Conservation (phyloP, 2,888 invertebrate species). For the Fragum sueziense region DNA sequence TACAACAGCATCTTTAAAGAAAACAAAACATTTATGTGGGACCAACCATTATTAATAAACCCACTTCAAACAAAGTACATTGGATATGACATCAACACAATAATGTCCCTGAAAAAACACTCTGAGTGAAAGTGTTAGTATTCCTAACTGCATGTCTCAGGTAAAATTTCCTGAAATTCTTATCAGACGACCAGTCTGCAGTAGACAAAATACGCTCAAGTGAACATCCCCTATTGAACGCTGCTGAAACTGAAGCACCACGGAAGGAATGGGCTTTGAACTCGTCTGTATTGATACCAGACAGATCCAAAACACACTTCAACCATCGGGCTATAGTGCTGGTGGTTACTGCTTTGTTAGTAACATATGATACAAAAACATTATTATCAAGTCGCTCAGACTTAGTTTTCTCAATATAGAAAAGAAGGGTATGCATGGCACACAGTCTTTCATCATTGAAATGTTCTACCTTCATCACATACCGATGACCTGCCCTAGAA, state of each 20-base stretch:
- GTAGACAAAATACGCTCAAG: background rate
- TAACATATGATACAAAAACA: slow-evolving; percentile 45
- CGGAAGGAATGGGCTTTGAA: slow-evolving; percentile 48
- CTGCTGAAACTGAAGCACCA: slow-evolving; percentile 36
- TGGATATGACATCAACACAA: no score
- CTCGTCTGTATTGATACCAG: slow-evolving; percentile 30
- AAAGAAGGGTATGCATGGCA: slow-evolving; percentile 39
- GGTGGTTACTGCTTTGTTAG: slow-evolving; percentile 37
- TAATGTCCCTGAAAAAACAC: no score
- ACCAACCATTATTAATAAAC: no score
- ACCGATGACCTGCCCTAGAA: slow-evolving; percentile 13
- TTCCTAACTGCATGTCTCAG: background rate
- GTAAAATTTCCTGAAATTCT: slow-evolving; percentile 30
- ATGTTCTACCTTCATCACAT: slow-evolving; percentile 31
- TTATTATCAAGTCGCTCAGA: background rate
- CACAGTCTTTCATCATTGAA: slow-evolving; percentile 34
- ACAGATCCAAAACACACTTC: slow-evolving; percentile 10
- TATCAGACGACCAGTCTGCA: slow-evolving; percentile 32
- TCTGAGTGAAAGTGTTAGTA: background rate
- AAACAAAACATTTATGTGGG: no score
- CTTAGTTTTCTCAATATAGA: slow-evolving; percentile 28
- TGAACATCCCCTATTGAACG: slow-evolving; percentile 11
- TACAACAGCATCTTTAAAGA: no score
- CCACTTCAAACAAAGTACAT: no score
- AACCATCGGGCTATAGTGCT: slow-evolving; percentile 52